Evolutionary conservation across 2,797 vertebrate genomes (phyloP).

Genomic region (Sebastes jordani): DNA sequence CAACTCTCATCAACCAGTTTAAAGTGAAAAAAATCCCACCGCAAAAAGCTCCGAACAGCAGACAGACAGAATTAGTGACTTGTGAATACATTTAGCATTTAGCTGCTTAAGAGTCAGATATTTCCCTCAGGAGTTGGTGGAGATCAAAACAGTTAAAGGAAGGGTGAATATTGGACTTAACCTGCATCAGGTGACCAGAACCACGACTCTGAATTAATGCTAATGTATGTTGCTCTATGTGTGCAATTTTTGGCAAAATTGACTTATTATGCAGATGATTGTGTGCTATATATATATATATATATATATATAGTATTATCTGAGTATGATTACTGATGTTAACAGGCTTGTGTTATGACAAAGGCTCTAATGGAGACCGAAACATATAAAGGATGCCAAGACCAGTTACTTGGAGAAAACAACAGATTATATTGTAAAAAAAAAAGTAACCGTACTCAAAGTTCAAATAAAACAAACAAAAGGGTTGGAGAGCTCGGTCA

Average conservation of each 20-base stretch:
- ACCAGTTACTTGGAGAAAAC: too few species aligned
- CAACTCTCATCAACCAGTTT: neutral
- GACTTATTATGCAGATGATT: neutral
- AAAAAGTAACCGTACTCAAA: too few species aligned
- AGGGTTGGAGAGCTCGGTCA: too few species aligned
- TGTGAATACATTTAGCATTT: neutral
- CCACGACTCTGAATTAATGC: neutral
- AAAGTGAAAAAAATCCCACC: neutral
- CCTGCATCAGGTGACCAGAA: neutral
- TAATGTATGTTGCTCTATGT: neutral
- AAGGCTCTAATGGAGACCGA: too few species aligned
- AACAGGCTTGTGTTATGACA: neutral
- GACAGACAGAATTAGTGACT: neutral
- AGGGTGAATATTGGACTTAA: neutral
- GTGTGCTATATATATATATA: neutral
- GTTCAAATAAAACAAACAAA: too few species aligned
- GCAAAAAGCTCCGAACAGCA: neutral
- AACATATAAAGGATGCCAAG: too few species aligned
- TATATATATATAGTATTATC: neutral
- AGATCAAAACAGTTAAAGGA: neutral
- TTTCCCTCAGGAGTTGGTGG: neutral
- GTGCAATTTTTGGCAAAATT: neutral
- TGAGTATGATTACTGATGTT: neutral
- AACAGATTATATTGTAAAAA: too few species aligned
- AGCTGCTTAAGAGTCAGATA: neutral